Conservation (phyloP, 1,140 invertebrate genomes). For the Oppia nitens region DNA sequence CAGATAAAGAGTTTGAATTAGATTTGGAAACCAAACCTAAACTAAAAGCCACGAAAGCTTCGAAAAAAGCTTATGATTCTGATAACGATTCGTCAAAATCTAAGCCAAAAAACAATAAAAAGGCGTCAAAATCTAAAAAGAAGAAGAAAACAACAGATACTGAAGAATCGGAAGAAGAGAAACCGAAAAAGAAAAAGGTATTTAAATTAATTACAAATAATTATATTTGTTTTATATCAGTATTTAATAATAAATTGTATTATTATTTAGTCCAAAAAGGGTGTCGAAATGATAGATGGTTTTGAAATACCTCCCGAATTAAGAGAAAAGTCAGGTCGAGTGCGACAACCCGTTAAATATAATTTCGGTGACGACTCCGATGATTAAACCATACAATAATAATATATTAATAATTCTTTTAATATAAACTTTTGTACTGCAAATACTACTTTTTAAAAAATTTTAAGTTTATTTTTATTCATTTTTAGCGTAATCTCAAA, state of each 20-base stretch:
- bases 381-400: no score
- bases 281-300: neutral
- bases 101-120: neutral
- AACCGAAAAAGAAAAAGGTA: conserved; percentile 2
- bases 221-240: neutral
- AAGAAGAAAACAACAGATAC: conserved; percentile 11
- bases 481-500: no score
- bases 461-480: no score
- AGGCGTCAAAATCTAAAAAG: conserved; percentile 3
- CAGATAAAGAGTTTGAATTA: no score
- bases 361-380: conserved; percentile 11
- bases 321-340: conserved; percentile 6
- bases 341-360: conserved; percentile 14
- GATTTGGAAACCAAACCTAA: neutral
- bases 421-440: no score
- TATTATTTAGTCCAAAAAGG: neutral
- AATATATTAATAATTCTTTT: no score
- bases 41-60: neutral
- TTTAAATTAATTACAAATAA: neutral
- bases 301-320: conserved; percentile 7
- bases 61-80: neutral
- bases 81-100: neutral
- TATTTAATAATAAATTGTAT: neutral
- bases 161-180: conserved; percentile 13
- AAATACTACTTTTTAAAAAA: no score